Evolutionary conservation across 2,113 vertebrate genomes (phyloP), one percentile per base, ranked within the genome.

Genomic region (Corythornis cristatus): DNA sequence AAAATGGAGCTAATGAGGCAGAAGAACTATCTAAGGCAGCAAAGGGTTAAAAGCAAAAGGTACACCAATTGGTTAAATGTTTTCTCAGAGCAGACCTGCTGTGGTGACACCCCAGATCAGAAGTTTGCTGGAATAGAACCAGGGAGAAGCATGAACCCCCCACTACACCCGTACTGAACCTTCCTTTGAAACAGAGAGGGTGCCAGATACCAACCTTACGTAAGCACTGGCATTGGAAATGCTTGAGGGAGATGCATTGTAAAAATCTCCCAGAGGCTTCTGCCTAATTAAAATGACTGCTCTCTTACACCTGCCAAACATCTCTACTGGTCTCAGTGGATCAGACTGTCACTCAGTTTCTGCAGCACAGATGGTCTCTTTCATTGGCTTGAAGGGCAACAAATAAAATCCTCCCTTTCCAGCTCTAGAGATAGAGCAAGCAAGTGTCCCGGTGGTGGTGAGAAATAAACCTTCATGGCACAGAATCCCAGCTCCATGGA

Each of bases 271-370:
- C 58, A 82, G 50, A 53, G 35, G 28, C 58, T 85, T 93, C 89
- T 90, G 65, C 54, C 29, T 85, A 94, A 81, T 73, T 93, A 88
- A 78, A 91, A 88, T 74, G 42, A 73, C 40, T 90, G 40, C 48
- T 95, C 12, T 91, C 31, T 88, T 89, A 93, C 43, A 90, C 46
- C 53, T 93, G 78, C 51, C 83, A 83, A 76, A 65, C 13, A 7
- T 65, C 46, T 77, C 31, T 81, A 16, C 33, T 88, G 67, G 31
- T 88, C 43, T 67, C 51, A 12, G 79, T 53, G 60, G 67, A 62
- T 91, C 43, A 31, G 33, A 37, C 31, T 58, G 29, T 84, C 15
- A 35, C 57, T 83, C 66, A 51, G 56, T 45, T 89, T 61, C 62
- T 67, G 53, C 19, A 70, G 42, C 72, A 81, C 13, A 90, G 37